Evolutionary conservation across 2,113 vertebrate genomes (phyloP).

Genomic region (Lophochroa leadbeateri): DNA sequence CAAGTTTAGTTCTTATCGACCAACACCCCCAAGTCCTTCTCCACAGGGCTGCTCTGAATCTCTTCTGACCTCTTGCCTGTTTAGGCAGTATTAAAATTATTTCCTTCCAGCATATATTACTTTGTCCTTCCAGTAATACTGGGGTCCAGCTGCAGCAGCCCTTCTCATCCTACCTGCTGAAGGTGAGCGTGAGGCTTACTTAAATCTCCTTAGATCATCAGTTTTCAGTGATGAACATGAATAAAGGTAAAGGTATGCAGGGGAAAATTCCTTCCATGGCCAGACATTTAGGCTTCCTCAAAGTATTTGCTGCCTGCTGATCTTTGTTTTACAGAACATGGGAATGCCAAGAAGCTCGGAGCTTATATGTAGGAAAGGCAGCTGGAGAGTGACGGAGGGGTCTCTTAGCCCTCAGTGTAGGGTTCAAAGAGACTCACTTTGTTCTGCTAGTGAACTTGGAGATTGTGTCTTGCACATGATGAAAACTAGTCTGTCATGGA

Average conservation of each 20-base stretch:
- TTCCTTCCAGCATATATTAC: background rate
- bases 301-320: background rate
- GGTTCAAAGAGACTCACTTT: background rate
- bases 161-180: background rate
- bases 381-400: fast-evolving
- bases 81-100: background rate
- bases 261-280: background rate
- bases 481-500: background rate
- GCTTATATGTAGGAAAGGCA: background rate
- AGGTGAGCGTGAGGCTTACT: background rate
- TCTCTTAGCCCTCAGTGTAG: background rate
- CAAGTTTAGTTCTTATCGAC: too few relatives aligned
- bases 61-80: background rate
- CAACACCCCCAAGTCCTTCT: background rate
- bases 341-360: background rate
- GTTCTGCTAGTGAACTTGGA: background rate
- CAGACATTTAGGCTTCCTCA: background rate
- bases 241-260: background rate
- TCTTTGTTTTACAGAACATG: background rate
- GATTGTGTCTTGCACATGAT: too few relatives aligned
- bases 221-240: background rate
- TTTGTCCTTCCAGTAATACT: background rate
- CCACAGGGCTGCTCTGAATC: background rate
- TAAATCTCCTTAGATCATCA: too few relatives aligned
- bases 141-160: background rate